Base-by-base conservation (phyloP, 2,797 vertebrate genomes). In the Coluber constrictor region DNA sequence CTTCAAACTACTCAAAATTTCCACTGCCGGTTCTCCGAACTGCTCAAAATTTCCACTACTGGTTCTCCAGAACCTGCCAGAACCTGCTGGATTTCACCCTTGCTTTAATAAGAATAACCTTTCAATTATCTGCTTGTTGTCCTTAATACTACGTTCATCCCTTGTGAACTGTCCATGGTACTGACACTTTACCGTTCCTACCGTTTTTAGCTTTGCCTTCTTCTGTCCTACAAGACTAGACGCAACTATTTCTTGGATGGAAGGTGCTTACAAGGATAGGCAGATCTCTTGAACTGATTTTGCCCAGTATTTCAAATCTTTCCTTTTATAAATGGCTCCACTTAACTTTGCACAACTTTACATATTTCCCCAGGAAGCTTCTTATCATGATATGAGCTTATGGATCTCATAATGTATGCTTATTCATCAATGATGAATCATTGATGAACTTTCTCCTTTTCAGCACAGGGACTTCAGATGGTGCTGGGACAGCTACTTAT, bases 141-240 rank as follows among this genome's bases (percentile, higher is more conserved):
- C 90, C 47, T 88, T 51, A 51, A 74, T 12, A 56, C 29, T 23
- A 9, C 23, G 13, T 54, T 59, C n/a, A 60, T 23, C 74, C 43
- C 56, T 5, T 61, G 25, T 91, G 92, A 91, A 91, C 92, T 93
- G 90, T 93, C 92, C 92, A 91, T 93, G 90, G 92, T 93, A 11
- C 92, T 93, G 92, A 91, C 51, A 93, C 54, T 5, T 66, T 70
- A 25, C 15, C 55, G 27, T 13, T 63, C 23, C 9, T 43, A 70
- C n/a, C 7, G 10, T 5, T 20, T 74, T n/a, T 8, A 55, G 88
- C 12, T 55, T 57, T 56, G 61, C n/a, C 0, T 86, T 90, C 66
- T 89, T 51, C 47, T 66, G 90, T 90, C 89, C 92, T 12, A 25
- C 12, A 79, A 6, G 55, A 51, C 12, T 54, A 90, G 66, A 47